Percentiles rank a stretch among this genome's conserved stretches.
Evolutionary conservation across 2,797 vertebrate species (phyloP).

Genomic region (Acanthurus leucopareius): DNA sequence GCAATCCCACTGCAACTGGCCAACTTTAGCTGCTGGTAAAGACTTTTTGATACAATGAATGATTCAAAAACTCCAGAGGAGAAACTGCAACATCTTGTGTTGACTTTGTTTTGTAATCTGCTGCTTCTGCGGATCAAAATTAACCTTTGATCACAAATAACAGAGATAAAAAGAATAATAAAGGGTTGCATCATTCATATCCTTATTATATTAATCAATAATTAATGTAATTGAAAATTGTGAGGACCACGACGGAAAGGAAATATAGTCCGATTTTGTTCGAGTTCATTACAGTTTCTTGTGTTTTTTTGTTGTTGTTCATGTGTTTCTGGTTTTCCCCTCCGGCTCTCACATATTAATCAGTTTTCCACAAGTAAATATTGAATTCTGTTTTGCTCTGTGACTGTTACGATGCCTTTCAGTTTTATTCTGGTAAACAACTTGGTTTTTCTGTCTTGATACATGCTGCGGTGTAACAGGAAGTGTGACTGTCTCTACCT

Average conservation of each 20-base stretch:
- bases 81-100: no score
- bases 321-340: background rate
- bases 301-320: background rate
- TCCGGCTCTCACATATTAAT: background rate
- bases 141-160: background rate
- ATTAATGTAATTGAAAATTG: no score
- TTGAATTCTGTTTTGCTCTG: background rate
- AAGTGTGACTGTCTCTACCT: conserved; percentile 22
- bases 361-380: background rate
- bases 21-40: no score
- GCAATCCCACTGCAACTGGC: no score
- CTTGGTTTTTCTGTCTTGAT: background rate
- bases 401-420: background rate
- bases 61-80: background rate
- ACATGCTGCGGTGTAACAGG: conserved; percentile 11
- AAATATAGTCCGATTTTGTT: no score
- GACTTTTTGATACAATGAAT: background rate
- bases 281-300: background rate
- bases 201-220: no score
- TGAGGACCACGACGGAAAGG: no score
- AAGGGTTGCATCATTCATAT: no score
- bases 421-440: conserved; percentile 1
- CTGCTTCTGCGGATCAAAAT: background rate
- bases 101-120: background rate
- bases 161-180: background rate